phyloP scores from a whole-genome alignment of 2,797 vertebrate species.

The Cynopterus sphinx region DNA sequence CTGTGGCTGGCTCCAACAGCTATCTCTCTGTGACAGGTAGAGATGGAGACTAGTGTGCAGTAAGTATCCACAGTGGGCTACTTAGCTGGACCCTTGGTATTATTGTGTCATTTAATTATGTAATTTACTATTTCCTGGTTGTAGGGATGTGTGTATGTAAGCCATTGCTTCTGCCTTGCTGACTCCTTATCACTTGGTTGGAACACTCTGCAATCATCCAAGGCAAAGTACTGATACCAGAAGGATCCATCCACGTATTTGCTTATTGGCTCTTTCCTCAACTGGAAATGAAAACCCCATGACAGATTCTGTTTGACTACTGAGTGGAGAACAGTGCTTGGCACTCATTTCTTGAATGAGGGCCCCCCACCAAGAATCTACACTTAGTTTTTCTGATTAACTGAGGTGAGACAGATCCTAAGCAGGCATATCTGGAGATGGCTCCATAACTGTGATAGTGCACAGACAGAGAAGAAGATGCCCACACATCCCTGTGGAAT shows the following conservation, averaged over 20 bases:
- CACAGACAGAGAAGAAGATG: not conserved
- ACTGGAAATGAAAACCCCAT: not conserved
- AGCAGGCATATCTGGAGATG: not conserved
- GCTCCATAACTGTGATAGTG: not conserved
- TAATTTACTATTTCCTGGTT: not conserved
- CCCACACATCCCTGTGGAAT: accelerated
- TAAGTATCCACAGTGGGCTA: accelerated
- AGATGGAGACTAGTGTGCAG: not conserved
- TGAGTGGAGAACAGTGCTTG: not conserved
- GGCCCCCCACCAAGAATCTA: not conserved
- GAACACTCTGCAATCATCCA: not conserved
- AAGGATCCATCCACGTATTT: too few species aligned
- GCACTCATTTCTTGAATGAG: not conserved
- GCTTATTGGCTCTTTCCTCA: not conserved
- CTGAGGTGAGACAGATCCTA: not conserved
- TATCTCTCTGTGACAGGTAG: not conserved
- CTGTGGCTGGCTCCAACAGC: not conserved
- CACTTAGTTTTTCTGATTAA: not conserved
- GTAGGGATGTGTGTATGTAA: too few species aligned
- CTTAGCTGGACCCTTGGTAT: not conserved
- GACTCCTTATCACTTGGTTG: not conserved
- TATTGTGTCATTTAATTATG: not conserved
- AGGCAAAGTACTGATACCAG: not conserved
- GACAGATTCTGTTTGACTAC: not conserved
- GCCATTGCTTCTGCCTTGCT: not conserved